Evolutionary conservation across 2,113 vertebrate species (phyloP).

Genomic region (Ia io): DNA sequence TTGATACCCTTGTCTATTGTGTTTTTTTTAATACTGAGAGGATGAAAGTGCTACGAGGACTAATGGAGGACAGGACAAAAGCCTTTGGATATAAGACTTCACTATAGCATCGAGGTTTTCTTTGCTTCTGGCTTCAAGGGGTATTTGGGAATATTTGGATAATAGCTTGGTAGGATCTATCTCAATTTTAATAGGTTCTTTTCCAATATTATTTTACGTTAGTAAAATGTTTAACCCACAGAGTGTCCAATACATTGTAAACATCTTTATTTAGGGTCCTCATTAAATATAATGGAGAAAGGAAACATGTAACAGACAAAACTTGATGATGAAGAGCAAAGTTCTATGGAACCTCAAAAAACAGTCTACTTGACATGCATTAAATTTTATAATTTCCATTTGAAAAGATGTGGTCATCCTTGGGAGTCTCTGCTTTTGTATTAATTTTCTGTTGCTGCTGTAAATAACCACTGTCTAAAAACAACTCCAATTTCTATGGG

Average conservation of each 20-base stretch:
- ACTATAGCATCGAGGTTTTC: not conserved
- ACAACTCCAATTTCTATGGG: not conserved
- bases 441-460: not conserved
- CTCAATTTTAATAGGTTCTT: not conserved
- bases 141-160: not conserved
- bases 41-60: not conserved
- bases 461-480: not conserved
- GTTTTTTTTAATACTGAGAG: not conserved
- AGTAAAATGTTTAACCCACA: not conserved
- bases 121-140: not conserved
- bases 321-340: not conserved
- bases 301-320: not conserved
- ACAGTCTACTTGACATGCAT: not conserved
- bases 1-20: not conserved
- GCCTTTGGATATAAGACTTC: not conserved
- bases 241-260: not conserved
- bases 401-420: not conserved
- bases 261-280: not conserved
- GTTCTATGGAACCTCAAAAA: not conserved
- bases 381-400: not conserved
- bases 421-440: not conserved
- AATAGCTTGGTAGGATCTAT: not conserved
- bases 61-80: not conserved
- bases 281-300: not conserved
- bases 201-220: not conserved